phyloP scores from a whole-genome alignment of 2,888 invertebrate genomes.

The Graphium colonna region DNA sequence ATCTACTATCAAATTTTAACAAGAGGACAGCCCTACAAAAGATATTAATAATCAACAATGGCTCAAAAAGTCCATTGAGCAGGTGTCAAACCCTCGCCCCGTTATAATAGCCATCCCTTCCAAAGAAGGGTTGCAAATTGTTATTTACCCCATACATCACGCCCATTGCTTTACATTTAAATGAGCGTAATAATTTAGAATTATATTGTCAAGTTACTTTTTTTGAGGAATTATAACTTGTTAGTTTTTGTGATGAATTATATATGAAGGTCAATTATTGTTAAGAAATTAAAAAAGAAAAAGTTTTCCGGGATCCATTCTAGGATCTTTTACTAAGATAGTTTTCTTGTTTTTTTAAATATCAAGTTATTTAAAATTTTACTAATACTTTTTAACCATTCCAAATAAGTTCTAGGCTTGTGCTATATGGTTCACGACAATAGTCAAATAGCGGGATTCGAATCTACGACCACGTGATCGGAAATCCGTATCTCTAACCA shows the following conservation, averaged over 20 bases:
- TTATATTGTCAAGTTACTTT: slow-evolving; percentile 53
- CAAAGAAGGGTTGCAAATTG: slow-evolving; percentile 75
- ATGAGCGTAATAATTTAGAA: slow-evolving; percentile 71
- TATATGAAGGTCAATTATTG: too few species aligned
- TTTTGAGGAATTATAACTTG: slow-evolving; percentile 15
- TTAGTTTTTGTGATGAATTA: neutral
- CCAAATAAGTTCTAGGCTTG: too few species aligned
- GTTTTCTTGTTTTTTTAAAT: too few species aligned
- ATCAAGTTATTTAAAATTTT: too few species aligned
- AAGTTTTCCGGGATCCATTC: too few species aligned
- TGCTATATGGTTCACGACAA: too few species aligned
- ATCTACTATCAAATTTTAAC: neutral
- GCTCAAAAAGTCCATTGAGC: slow-evolving; percentile 44
- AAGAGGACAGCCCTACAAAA: neutral
- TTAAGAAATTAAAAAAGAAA: too few species aligned
- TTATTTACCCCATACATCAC: slow-evolving; percentile 74
- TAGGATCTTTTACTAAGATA: neutral
- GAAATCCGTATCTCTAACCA: too few species aligned
- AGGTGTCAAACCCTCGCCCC: slow-evolving; percentile 57
- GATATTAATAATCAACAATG: slow-evolving; percentile 31
- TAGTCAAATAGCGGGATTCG: too few species aligned
- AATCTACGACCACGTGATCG: too few species aligned
- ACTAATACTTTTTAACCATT: too few species aligned
- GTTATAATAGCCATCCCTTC: slow-evolving; percentile 54
- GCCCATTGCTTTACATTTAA: slow-evolving; percentile 64